These are phyloP conservation scores for Helicoverpa zea DNA, from an alignment of 1,140 invertebrate genomes.

Conservation along the genomic window DNA sequence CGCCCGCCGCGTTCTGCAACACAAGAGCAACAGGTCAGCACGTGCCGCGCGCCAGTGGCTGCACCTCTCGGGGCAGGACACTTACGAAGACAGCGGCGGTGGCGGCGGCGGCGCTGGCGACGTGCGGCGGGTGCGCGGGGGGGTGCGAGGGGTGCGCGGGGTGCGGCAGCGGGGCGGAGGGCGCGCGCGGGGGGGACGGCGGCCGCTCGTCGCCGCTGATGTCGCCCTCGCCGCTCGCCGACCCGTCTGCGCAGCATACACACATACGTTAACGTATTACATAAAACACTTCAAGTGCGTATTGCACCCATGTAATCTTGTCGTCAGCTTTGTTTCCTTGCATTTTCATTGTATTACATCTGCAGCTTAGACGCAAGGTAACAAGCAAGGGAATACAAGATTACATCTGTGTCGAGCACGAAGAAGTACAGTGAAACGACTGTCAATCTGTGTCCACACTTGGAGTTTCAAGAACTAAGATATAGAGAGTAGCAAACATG, in stretches of 20 bases:
- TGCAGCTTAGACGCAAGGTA: too few relatives aligned
- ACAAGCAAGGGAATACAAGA: too few relatives aligned
- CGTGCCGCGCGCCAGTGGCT: neutral
- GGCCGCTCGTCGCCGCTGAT: conserved; percentile 76
- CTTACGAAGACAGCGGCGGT: conserved; percentile 72
- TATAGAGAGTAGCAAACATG: too few relatives aligned
- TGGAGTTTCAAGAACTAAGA: too few relatives aligned
- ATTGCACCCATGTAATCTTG: too few relatives aligned
- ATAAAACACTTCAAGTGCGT: too few relatives aligned
- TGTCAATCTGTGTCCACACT: too few relatives aligned
- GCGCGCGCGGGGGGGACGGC: conserved; percentile 64
- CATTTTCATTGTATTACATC: too few relatives aligned
- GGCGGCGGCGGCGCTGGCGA: conserved; percentile 65
- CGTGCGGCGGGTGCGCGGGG: conserved; percentile 55
- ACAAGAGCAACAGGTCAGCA: neutral
- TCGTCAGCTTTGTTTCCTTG: too few relatives aligned
- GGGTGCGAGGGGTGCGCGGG: conserved; percentile 58
- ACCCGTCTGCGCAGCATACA: conserved; percentile 68
- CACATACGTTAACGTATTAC: neutral
- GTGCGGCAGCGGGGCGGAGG: conserved; percentile 62
- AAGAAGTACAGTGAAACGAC: too few relatives aligned
- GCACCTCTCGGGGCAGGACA: conserved; percentile 15
- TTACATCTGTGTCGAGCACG: too few relatives aligned
- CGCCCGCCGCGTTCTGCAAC: conserved; percentile 72
- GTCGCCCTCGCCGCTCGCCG: conserved; percentile 80